Percentiles rank a stretch among this genome's conserved stretches.
Conservation (phyloP, 2,888 invertebrate genomes). For the Caenorhabditis becei region DNA sequence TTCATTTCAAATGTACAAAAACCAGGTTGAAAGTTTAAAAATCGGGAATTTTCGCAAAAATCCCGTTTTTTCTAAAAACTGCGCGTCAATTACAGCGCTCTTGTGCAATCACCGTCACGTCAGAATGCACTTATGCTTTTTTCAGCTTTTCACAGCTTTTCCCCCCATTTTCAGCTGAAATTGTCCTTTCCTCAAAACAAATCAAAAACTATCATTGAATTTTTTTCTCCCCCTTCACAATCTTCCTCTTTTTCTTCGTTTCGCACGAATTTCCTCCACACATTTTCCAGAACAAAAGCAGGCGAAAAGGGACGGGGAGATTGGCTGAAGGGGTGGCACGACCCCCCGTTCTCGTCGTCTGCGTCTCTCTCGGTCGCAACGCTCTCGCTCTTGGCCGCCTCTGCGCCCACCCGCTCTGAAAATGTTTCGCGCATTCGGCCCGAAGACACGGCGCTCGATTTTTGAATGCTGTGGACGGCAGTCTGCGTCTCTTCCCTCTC, state of each 20-base stretch:
- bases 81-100: too few species aligned
- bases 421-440: background rate
- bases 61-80: too few species aligned
- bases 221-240: background rate
- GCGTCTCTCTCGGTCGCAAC: constrained; percentile 28
- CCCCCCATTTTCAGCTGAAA: too few species aligned
- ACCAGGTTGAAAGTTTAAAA: too few species aligned
- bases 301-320: background rate
- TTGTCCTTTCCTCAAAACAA: too few species aligned
- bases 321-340: background rate
- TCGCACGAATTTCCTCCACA: background rate
- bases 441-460: background rate
- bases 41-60: too few species aligned
- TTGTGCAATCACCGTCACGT: too few species aligned
- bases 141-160: too few species aligned
- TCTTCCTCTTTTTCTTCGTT: background rate
- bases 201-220: too few species aligned
- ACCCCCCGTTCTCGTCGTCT: background rate
- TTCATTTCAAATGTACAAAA: too few species aligned
- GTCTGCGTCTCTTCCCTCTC: background rate
- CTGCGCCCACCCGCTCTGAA: background rate
- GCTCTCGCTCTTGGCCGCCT: background rate
- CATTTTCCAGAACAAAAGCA: constrained; percentile 3
- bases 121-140: too few species aligned
- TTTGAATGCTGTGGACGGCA: background rate